Evolutionary conservation across 1,140 invertebrate genomes (phyloP), one percentile per base, ranked within the genome.

Genomic region (Pseudoatta argentina): DNA sequence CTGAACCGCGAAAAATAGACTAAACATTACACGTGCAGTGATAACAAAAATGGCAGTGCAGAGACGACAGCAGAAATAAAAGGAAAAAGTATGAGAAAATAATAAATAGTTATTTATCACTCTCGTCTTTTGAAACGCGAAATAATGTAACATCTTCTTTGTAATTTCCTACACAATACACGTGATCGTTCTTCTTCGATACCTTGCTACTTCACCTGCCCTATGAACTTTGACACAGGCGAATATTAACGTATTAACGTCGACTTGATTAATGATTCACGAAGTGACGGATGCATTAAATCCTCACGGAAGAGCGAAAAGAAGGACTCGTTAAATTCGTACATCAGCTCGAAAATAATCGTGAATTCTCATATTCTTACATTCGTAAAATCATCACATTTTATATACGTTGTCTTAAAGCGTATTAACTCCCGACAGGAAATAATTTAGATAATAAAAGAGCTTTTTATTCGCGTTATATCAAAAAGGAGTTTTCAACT

Each of bases 211-310:
- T 30, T 61, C 16, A 8, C 0, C 3, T 51, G 24, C 6, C 4
- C 24, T 18, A 21, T 83, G 57, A 73, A 83, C 39, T 82, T 27
- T 44, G 78, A 48, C n/a, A 72, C 18, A 24, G 10, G 39, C 53
- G 34, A 14, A 21, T 48, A 48, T 73, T 82, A 82, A 30, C 53
- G 53, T 59, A 57, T 48, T 27, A 59, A 48, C n/a, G 21, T 14
- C 63, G n/a, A 5, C 18, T 73, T 82, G 79, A 82, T 82, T 82
- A 48, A 82, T 72, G 79, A 14, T 48, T 18, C 39, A n/a, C 24
- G 16, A 85, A 44, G 7, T 63, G 57, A 63, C 69, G 21, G 48
- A 67, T 55, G 59, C 53, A 64, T 64, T 34, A 66, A 53, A 77
- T 24, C 0, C 48, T 14, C 6, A 21, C 6, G n/a, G 4, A 48